Evolutionary conservation across 2,113 vertebrate species (phyloP).

Genomic region (Collichthys lucidus): DNA sequence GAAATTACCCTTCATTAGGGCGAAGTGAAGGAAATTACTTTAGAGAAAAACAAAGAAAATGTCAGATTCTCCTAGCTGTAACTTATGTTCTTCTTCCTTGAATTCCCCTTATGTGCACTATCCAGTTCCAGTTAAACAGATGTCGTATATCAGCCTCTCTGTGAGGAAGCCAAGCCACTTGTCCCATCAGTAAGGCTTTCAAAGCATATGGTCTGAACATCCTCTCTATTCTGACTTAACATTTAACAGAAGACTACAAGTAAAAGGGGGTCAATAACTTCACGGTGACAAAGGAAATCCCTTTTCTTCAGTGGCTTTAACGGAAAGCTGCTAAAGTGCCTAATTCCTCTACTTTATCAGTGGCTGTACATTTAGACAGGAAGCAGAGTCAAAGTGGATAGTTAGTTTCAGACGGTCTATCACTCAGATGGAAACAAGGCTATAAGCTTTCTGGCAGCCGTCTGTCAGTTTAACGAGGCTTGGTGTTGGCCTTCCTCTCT

Average conservation of each 20-base stretch:
- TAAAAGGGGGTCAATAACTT: slow-evolving; percentile 56
- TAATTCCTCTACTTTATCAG: slow-evolving; percentile 67
- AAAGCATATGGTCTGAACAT: slow-evolving; percentile 53
- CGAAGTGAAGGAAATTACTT: background rate
- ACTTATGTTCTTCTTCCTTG: slow-evolving; percentile 28
- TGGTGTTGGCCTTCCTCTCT: slow-evolving; percentile 55
- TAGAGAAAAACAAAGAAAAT: slow-evolving; percentile 19
- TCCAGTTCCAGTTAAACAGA: slow-evolving; percentile 77
- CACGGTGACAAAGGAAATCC: slow-evolving; percentile 73
- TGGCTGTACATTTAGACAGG: slow-evolving; percentile 64
- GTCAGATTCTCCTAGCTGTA: slow-evolving; percentile 26
- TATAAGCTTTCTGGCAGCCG: slow-evolving; percentile 64
- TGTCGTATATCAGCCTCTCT: slow-evolving; percentile 71
- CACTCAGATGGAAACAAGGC: slow-evolving; percentile 65
- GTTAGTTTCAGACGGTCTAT: slow-evolving; percentile 52
- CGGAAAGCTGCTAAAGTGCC: slow-evolving; percentile 67
- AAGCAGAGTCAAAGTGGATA: slow-evolving; percentile 59
- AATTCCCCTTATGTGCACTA: slow-evolving; percentile 42
- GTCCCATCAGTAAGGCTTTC: slow-evolving; percentile 59
- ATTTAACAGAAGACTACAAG: slow-evolving; percentile 45
- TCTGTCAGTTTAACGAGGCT: slow-evolving; percentile 68
- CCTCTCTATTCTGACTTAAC: slow-evolving; percentile 62
- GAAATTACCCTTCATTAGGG: slow-evolving; percentile 3
- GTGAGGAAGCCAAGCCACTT: slow-evolving; percentile 61
- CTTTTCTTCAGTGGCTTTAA: slow-evolving; percentile 62